Evolutionary conservation across 2,888 invertebrate genomes (phyloP), one percentile per base, ranked within the genome.

Genomic region (Sycophila texana): DNA sequence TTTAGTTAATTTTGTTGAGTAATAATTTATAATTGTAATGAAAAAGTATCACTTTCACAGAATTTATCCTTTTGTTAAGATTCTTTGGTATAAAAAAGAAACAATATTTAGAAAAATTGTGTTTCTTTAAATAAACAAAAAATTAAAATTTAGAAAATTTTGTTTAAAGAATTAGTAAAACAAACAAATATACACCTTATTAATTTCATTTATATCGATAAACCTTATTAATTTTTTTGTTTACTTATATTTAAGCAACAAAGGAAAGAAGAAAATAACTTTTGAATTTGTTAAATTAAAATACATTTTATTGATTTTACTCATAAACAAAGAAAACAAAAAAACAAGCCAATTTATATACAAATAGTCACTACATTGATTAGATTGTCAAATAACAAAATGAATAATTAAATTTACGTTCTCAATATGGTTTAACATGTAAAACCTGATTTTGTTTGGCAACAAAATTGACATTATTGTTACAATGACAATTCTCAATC

Each of bases 391-490:
- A 53, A 14, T 53, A 53, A 53, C 16, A 53, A 53, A 39, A 39
- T 39, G 10, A 39, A 39, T 39, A 10, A 10, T 39, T 39, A 39
- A 39, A 39, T 10, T 10, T 10, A 39, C 7, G 39, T 39, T 39
- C 39, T 39, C 39, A 10, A 39, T 39, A 39, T 39, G 1, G 39
- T 10, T 10, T 39, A 39, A 39, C 10, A 39, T 39, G 39, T 39
- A 10, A 39, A 7, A 39, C 10, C 39, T 39, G 4, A 39, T 61
- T 61, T 61, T 61, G 30, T 61, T 61, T 61, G 22, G n/a, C 4
- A 61, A 26, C n/a, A 39, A 63, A 63, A 18, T 39, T 63, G 63
- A 10, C 61, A 61, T 30, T 16, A 61, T 30, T 16, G 10, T 61
- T 61, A 30, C 16, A 20, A 60, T 60, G 26, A n/a, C n/a, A n/a